Percentiles rank a stretch among this genome's conserved stretches.
Evolutionary conservation across 1,140 invertebrate species (phyloP).

Genomic region (Anthonomus grandis): DNA sequence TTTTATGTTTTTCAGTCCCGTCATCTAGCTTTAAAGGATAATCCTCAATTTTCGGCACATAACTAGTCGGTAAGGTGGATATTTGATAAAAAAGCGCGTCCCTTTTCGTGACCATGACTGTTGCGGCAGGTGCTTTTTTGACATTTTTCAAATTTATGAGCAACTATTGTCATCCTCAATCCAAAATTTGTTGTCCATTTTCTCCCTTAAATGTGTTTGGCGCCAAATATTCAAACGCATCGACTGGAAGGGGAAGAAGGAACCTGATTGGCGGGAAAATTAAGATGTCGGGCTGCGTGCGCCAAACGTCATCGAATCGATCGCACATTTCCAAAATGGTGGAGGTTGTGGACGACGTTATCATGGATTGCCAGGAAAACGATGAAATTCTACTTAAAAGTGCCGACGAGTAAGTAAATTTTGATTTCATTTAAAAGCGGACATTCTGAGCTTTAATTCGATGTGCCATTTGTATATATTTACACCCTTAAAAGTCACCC

Average conservation of each 20-base stretch:
- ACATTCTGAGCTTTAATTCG: background rate
- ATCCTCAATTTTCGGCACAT: conserved; percentile 11
- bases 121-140: no score
- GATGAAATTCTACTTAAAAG: conserved; percentile 43
- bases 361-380: conserved; percentile 42
- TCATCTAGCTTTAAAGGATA: background rate
- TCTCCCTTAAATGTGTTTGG: no score
- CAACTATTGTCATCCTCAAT: no score
- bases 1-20: background rate
- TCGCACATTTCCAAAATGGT: conserved; percentile 39
- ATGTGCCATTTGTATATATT: background rate
- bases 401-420: conserved; percentile 41
- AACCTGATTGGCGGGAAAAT: no score
- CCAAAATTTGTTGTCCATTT: no score
- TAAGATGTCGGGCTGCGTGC: no score
- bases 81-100: conserved; percentile 6
- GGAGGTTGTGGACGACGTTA: conserved; percentile 40
- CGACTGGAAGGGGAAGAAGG: no score
- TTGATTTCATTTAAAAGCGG: background rate
- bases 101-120: background rate
- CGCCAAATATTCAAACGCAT: no score
- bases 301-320: conserved; percentile 15
- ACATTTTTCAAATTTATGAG: no score
- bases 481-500: no score
- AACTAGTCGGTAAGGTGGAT: conserved; percentile 3